Conservation (phyloP, 2,888 invertebrate species). For the Noctua janthina region DNA sequence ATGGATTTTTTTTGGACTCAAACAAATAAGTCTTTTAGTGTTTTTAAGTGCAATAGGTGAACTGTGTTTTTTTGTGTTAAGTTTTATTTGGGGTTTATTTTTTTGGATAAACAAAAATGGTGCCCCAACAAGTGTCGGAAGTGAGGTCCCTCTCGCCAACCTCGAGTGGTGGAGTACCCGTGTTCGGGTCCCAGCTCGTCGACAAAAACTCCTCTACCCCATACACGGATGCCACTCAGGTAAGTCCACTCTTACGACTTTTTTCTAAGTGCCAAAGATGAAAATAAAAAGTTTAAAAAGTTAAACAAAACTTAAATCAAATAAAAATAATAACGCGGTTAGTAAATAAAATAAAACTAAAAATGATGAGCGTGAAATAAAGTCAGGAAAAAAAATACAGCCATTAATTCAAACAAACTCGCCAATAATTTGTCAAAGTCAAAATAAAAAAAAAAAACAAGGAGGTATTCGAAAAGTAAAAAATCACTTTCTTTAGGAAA, state of each 20-base stretch:
- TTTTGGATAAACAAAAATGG: conserved; percentile 91
- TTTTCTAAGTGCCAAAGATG: conserved; percentile 50
- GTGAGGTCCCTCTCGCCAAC: conserved; percentile 91
- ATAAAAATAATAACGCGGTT: not conserved
- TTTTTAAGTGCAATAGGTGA: conserved; percentile 87
- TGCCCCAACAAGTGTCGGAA: conserved; percentile 93
- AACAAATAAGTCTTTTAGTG: conserved; percentile 78
- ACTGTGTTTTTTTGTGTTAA: conserved; percentile 86
- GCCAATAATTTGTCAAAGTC: not conserved
- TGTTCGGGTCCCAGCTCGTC: conserved; percentile 97
- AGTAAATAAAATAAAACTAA: not conserved
- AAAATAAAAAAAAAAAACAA: not conserved
- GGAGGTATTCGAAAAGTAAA: conserved; percentile 33
- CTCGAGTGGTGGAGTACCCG: conserved; percentile 92
- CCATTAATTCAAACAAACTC: not conserved
- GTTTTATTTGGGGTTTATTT: conserved; percentile 78
- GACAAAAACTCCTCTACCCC: conserved; percentile 98
- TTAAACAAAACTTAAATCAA: conserved; percentile 7
- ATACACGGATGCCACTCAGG: conserved; percentile 99
- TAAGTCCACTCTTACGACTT: conserved; percentile 87
- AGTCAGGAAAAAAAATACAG: not conserved
- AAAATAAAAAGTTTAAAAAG: conserved; percentile 37
- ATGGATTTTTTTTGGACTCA: conserved; percentile 77
- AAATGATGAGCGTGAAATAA: not conserved
- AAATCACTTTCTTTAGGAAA: not conserved